Conservation (phyloP, 2,113 vertebrate genomes). For the Chloropsis cyanopogon region DNA sequence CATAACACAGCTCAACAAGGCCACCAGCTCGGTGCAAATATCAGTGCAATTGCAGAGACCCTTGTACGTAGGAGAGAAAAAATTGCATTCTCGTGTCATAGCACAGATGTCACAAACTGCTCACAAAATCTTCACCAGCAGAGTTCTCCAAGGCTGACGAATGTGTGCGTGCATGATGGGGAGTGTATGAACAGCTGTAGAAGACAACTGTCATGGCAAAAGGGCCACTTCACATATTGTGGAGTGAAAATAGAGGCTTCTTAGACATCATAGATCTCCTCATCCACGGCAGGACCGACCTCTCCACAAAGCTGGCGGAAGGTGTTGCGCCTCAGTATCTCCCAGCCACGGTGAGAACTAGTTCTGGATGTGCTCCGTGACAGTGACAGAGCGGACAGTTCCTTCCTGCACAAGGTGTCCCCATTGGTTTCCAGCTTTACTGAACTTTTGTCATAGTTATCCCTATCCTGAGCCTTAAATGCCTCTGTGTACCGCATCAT, state of each 20-base stretch:
- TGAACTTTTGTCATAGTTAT: slow-evolving; percentile 43
- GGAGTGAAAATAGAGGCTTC: not conserved
- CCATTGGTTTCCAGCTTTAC: slow-evolving; percentile 28
- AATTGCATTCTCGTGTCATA: not conserved
- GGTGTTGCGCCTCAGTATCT: slow-evolving; percentile 78
- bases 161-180: not conserved
- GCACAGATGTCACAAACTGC: not conserved
- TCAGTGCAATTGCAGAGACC: not conserved
- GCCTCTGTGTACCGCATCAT: slow-evolving; percentile 79
- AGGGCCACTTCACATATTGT: not conserved
- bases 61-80: not conserved
- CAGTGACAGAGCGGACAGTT: slow-evolving; percentile 3
- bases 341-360: slow-evolving; percentile 76
- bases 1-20: not conserved
- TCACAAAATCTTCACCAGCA: not conserved
- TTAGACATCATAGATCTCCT: slow-evolving; percentile 72
- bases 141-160: not conserved
- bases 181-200: not conserved
- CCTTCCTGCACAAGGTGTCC: not conserved
- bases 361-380: slow-evolving; percentile 67
- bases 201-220: not conserved
- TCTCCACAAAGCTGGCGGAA: slow-evolving; percentile 61
- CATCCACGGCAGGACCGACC: slow-evolving; percentile 48
- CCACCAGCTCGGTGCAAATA: not conserved
- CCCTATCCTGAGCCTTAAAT: slow-evolving; percentile 76